Evolutionary conservation across 2,888 invertebrate genomes (phyloP), one percentile per base, ranked within the genome.

Genomic region (Conops quadrifasciatus): DNA sequence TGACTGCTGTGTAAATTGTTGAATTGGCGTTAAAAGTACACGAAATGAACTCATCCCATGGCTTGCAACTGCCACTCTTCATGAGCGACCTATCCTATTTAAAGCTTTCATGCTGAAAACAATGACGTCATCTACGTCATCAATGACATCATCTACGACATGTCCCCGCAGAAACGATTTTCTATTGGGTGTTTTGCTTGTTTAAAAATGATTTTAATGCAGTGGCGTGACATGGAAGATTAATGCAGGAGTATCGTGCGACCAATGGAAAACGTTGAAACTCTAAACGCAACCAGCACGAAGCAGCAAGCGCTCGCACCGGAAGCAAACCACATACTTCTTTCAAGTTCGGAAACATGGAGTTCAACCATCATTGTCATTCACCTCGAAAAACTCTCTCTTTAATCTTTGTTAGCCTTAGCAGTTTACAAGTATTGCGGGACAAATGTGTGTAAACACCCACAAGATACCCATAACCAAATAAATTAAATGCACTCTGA

Each of bases 281-380:
- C 56, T 66, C 53, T 56, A 66, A 66, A 56, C 66, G 66, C 53
- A 66, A 66, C 24, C 30, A 26, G 45, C 26, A 30, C 49, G 67
- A 59, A 67, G 67, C 26, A 73, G 49, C 30, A 63, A 70, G 66
- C 71, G 65, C 75, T 71, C 74, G 72, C 74, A 75, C 73, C 75
- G 77, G 76, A 77, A 76, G 76, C 76, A 74, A 77, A 77, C 75
- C 75, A 75, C 75, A 76, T 76, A 76, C 77, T 77, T 75, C 75
- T 76, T 66, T 69, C n/a, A 47, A 15, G 19, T 56, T 26, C 4
- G 24, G 43, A 59, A 19, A 56, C 53, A 26, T 66, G 36, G 16
- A 66, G 66, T 66, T 56, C 21, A 66, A 26, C 24, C 13, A 26
- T 11, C 16, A 30, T 28, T 49, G 13, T 49, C 47, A 49, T 64